Evolutionary conservation across 2,797 vertebrate species (phyloP).

Genomic region (Molossus molossus): DNA sequence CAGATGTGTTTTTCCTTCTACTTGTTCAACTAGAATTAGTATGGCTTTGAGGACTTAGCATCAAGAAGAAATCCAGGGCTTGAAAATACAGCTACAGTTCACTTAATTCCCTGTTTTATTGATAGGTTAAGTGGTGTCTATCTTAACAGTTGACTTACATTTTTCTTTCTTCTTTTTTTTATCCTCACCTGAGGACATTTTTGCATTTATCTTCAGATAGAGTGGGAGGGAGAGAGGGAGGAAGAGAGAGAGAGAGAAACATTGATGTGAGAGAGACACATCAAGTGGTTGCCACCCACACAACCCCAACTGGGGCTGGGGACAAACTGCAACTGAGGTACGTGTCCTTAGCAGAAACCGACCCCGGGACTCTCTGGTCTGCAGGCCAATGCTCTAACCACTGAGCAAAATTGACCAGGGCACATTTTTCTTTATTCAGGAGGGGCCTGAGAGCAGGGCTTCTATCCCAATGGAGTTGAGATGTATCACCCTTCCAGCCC

Average conservation of each 20-base stretch:
- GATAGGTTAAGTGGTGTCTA: neutral
- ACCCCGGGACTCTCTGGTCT: too few species aligned
- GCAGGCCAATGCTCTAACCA: too few species aligned
- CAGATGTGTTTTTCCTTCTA: conserved; percentile 9
- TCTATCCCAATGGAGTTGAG: neutral
- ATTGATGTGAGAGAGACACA: too few species aligned
- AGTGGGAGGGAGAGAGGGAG: too few species aligned
- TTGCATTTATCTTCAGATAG: too few species aligned
- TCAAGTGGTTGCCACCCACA: too few species aligned
- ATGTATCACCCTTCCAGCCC: neutral
- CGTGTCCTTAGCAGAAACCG: too few species aligned
- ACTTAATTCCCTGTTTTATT: neutral
- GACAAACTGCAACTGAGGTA: too few species aligned
- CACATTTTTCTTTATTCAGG: neutral
- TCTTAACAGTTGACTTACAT: conserved; percentile 6
- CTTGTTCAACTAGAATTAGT: neutral
- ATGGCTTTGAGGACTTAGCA: neutral
- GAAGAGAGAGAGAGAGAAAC: too few species aligned
- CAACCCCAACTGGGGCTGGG: too few species aligned
- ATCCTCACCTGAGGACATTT: too few species aligned
- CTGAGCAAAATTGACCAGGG: too few species aligned
- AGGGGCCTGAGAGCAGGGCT: neutral
- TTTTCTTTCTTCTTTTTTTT: neutral
- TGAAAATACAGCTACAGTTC: neutral
- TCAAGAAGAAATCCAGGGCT: conserved; percentile 32